A percentile compares a stretch with the other conserved stretches of the same genome.
Conservation (phyloP, 1,140 invertebrate genomes). For the Nymphalis io region DNA sequence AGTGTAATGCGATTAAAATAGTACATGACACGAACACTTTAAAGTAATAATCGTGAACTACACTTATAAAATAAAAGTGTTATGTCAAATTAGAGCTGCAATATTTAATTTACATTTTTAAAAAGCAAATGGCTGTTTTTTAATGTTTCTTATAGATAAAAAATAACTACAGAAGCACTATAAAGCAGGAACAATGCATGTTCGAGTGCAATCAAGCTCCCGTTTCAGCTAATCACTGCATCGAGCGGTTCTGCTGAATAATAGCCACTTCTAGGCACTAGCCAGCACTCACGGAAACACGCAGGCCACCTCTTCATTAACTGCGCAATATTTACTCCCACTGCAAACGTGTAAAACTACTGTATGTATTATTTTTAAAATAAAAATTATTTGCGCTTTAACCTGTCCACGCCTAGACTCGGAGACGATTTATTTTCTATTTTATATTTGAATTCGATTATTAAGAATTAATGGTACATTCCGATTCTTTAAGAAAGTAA, state of each 20-base stretch:
- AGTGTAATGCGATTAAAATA: too few species aligned
- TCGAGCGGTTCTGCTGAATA: constrained; percentile 22
- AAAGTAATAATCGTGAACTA: too few species aligned
- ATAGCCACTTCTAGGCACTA: constrained; percentile 21
- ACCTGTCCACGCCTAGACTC: neutral
- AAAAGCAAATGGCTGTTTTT: too few species aligned
- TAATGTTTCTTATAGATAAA: too few species aligned
- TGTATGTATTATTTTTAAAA: neutral
- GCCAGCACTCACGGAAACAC: constrained; percentile 23
- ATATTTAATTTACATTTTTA: too few species aligned
- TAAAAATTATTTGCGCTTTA: neutral
- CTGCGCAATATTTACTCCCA: constrained; percentile 5
- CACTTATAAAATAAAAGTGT: too few species aligned
- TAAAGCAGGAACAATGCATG: constrained; percentile 35
- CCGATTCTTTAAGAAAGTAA: too few species aligned
- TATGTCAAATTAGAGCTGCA: too few species aligned
- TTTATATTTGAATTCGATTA: too few species aligned
- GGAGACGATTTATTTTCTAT: too few species aligned
- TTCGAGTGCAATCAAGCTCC: constrained; percentile 35
- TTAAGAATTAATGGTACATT: too few species aligned
- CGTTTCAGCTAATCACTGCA: constrained; percentile 36
- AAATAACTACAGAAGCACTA: neutral
- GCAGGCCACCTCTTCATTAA: constrained; percentile 32
- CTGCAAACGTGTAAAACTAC: neutral
- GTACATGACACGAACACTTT: too few species aligned